Base-by-base conservation (phyloP, 2,113 vertebrate genomes). In the Eclectus roratus region DNA sequence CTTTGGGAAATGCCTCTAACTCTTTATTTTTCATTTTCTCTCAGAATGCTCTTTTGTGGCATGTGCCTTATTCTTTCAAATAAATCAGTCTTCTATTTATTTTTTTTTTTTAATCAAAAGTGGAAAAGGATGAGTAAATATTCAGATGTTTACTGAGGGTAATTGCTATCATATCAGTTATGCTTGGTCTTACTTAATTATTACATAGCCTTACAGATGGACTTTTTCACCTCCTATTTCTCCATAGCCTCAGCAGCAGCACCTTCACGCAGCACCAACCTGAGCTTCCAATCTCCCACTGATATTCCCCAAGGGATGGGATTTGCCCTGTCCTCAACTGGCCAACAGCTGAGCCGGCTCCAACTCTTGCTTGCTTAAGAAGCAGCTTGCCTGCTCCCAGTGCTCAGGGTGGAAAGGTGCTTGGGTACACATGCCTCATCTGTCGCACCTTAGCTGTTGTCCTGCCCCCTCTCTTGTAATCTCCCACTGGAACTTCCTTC, bases 1-100 rank as follows among this genome's bases (percentile, higher is more conserved):
- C 91, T 95, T 91, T 91, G 76, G 93, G 83, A 96, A 90, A 91
- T 91, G 89, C 52, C 24, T 78, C 91, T 53, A 27, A 70, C 47
- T 93, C 52, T 78, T 93, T 55, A 74, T 76, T 93, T 96, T 88
- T 79, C 37, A 77, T 84, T 76, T 94, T 84, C 93, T 90, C 47
- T 78, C 50, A 43, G 69, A 74, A 93, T 68, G 76, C 53, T 94
- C 65, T 78, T 82, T 46, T 66, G 56, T 69, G 56, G 52, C 63
- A 35, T n/a, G 37, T 2, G 2, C 9, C 66, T 83, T 46, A 16
- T 24, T 68, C 52, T 86, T 76, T 20, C 63, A 70, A 86, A 78
- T 37, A 66, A 60, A 65, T 25, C 63, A 20, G 17, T 7, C 1
- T 19, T 7, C 20, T 58, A 50, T 23, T 47, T 56, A 24, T 63